A percentile compares a stretch with the other conserved stretches of the same genome.
These are phyloP conservation scores for Drosophila trapezifrons DNA, from an alignment of 1,140 invertebrate species.

Conservation along the genomic window DNA sequence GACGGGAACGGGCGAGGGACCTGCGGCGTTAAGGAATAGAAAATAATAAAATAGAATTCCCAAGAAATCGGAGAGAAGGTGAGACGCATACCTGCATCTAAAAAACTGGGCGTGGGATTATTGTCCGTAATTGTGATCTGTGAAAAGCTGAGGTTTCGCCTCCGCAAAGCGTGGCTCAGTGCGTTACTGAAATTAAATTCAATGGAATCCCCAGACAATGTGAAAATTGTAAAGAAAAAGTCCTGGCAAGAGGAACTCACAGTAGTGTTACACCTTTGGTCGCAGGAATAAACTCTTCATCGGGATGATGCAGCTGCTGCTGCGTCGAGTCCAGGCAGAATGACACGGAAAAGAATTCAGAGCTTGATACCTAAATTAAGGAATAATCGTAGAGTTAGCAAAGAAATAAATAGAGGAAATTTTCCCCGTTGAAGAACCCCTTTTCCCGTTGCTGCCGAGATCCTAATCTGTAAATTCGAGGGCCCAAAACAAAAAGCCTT, in stretches of 20 bases:
- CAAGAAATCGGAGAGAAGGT: not conserved
- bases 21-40: conserved; percentile 21
- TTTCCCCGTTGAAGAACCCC: not conserved
- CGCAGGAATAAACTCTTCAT: conserved; percentile 88
- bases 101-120: conserved; percentile 86
- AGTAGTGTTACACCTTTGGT: conserved; percentile 88
- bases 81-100: conserved; percentile 85
- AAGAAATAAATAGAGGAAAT: not conserved
- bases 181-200: conserved; percentile 84
- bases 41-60: conserved; percentile 70
- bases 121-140: conserved; percentile 79
- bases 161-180: conserved; percentile 82
- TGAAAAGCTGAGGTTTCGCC: conserved; percentile 78
- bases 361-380: conserved; percentile 88
- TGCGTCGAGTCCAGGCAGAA: conserved; percentile 86
- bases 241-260: conserved; percentile 85
- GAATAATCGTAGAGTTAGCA: not conserved
- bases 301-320: conserved; percentile 50
- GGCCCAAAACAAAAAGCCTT: conserved; percentile 9
- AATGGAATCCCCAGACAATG: not conserved
- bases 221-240: not conserved
- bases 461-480: conserved; percentile 30
- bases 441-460: not conserved
- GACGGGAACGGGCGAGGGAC: conserved; percentile 59
- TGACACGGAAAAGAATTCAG: conserved; percentile 90